These are phyloP conservation scores for Ailuropoda melanoleuca DNA, from an alignment of 2,113 vertebrate species.

Conservation along the genomic window DNA sequence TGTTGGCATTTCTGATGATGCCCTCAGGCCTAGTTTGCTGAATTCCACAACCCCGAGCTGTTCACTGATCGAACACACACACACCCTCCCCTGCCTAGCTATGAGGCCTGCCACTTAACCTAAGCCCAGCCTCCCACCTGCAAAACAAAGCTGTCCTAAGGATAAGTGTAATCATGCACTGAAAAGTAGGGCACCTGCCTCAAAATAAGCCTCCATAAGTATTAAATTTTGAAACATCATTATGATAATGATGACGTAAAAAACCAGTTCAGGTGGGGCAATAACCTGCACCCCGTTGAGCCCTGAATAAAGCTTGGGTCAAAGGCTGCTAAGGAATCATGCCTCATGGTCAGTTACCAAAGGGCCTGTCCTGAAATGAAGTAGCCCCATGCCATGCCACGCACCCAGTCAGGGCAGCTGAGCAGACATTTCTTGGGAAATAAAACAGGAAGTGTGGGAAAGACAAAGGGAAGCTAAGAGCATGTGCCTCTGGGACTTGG, in stretches of 20 bases:
- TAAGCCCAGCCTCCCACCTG: neutral
- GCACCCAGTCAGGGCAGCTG: neutral
- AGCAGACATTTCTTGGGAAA: neutral
- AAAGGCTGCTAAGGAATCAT: neutral
- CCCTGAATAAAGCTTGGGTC: neutral
- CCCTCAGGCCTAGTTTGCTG: neutral
- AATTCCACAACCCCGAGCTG: neutral
- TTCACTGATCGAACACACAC: neutral
- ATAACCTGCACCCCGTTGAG: no score
- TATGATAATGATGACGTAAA: neutral
- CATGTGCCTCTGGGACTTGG: neutral
- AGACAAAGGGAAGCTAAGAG: neutral
- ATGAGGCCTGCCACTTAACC: neutral
- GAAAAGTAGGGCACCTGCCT: neutral
- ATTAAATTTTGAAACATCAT: neutral
- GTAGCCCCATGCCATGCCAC: neutral
- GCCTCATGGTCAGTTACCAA: neutral
- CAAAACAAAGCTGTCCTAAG: neutral
- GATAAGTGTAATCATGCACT: neutral
- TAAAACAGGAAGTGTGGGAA: neutral
- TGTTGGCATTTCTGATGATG: neutral
- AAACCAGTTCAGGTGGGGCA: neutral
- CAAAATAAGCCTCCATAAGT: neutral
- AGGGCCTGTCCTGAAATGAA: neutral
- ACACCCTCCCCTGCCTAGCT: neutral